Conservation (phyloP, 2,888 invertebrate genomes). For the Pollenia labialis region DNA sequence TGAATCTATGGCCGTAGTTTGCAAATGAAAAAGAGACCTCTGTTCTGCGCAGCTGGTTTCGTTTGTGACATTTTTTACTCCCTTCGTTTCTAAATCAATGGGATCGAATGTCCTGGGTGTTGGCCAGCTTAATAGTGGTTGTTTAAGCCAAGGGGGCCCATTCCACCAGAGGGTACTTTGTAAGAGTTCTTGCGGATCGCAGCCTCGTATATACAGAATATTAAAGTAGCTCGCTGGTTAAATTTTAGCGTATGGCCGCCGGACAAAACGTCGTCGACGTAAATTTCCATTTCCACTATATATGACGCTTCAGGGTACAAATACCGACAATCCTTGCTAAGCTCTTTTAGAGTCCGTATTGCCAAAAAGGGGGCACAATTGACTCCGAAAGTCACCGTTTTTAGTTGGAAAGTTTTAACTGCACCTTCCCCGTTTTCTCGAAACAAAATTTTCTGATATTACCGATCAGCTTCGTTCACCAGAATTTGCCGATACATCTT, state of each 20-base stretch:
- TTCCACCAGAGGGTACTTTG: constrained; percentile 21
- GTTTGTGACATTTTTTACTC: too few species aligned
- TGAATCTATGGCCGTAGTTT: not conserved
- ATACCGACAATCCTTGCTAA: constrained; percentile 45
- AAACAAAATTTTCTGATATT: constrained; percentile 68
- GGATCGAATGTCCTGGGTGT: constrained; percentile 12
- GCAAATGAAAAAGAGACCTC: not conserved
- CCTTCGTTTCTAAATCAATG: not conserved
- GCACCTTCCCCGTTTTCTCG: not conserved
- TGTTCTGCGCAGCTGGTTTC: too few species aligned
- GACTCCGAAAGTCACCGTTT: constrained; percentile 34
- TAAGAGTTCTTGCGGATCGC: not conserved
- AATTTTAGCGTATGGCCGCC: constrained; percentile 27
- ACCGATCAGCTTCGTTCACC: constrained; percentile 50
- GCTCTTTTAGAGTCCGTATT: constrained; percentile 53
- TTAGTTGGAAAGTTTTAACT: constrained; percentile 49
- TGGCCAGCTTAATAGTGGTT: not conserved
- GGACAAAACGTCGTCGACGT: constrained; percentile 32
- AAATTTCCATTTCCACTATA: constrained; percentile 23
- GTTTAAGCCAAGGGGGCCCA: constrained; percentile 1
- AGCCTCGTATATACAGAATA: too few species aligned
- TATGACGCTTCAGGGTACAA: constrained; percentile 37
- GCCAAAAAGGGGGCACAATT: too few species aligned
- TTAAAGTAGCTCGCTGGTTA: too few species aligned
- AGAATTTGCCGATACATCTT: constrained; percentile 73